Percentiles rank a stretch among this genome's conserved stretches.
Evolutionary conservation across 2,888 invertebrate species (phyloP).

Genomic region (Trichacis sp.): DNA sequence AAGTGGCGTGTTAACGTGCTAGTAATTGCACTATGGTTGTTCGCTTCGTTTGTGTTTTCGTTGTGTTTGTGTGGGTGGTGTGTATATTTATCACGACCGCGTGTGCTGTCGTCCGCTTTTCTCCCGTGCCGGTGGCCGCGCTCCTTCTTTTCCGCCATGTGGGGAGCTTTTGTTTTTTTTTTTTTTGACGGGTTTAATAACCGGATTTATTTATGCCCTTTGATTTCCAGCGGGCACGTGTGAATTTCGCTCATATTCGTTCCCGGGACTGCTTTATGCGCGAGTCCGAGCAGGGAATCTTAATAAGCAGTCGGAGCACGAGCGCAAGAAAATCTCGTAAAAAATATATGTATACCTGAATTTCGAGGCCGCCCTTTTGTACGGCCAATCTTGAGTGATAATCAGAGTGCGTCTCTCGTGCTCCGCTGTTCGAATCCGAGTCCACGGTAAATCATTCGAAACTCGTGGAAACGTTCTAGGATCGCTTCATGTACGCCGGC

Average conservation of each 20-base stretch:
- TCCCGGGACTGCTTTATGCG: slow-evolving; percentile 39
- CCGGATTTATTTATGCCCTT: slow-evolving; percentile 37
- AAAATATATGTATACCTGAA: slow-evolving; percentile 57
- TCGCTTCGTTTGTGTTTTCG: too few species aligned
- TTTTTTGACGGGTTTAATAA: background rate
- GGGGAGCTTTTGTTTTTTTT: too few species aligned
- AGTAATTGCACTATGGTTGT: too few species aligned
- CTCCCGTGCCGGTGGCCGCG: too few species aligned
- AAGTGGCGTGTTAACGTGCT: too few species aligned
- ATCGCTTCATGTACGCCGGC: slow-evolving; percentile 55
- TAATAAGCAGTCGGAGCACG: slow-evolving; percentile 57
- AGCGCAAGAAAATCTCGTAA: slow-evolving; percentile 51
- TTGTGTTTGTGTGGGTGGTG: too few species aligned
- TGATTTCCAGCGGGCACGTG: slow-evolving; percentile 41
- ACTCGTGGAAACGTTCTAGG: slow-evolving; percentile 56
- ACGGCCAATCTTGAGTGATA: slow-evolving; percentile 65
- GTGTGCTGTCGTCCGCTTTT: too few species aligned
- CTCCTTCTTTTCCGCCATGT: too few species aligned
- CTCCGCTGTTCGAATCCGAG: slow-evolving; percentile 60
- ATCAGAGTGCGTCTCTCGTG: slow-evolving; percentile 63
- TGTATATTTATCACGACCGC: too few species aligned
- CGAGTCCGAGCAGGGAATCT: slow-evolving; percentile 31
- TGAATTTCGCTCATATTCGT: slow-evolving; percentile 36
- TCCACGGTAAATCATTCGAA: slow-evolving; percentile 65
- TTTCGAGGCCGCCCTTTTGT: slow-evolving; percentile 59